These are phyloP conservation scores for Corella eumyota DNA, from an alignment of 23 tunicate species.

Conservation along the genomic window DNA sequence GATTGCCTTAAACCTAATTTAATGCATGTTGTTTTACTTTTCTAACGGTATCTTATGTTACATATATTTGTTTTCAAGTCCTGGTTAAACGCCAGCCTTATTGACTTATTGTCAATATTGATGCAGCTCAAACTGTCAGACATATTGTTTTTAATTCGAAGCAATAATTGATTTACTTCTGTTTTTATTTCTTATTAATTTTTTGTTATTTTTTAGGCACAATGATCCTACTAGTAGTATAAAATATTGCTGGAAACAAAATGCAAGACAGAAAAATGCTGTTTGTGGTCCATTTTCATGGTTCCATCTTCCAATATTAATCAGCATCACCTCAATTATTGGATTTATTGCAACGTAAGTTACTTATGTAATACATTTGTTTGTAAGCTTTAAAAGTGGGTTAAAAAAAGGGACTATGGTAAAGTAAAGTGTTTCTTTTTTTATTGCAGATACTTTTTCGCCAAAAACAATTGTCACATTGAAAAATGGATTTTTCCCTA, in stretches of 20 bases:
- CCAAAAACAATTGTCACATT: slow-evolving; percentile 63
- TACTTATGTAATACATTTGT: too few species aligned
- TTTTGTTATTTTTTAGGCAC: not conserved
- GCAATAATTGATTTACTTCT: too few species aligned
- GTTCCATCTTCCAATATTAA: slow-evolving; percentile 56
- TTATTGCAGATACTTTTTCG: slow-evolving; percentile 39
- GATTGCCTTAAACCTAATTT: too few species aligned
- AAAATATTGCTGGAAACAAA: not conserved
- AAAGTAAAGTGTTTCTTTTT: not conserved
- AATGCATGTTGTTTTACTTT: too few species aligned
- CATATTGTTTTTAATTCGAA: too few species aligned
- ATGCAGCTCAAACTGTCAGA: too few species aligned
- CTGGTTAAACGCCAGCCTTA: too few species aligned
- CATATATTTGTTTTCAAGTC: too few species aligned
- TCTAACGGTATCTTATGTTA: too few species aligned
- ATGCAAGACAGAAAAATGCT: not conserved
- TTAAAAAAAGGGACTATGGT: not conserved
- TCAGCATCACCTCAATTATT: slow-evolving; percentile 33
- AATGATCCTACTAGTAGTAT: not conserved
- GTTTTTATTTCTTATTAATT: too few species aligned
- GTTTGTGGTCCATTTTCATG: slow-evolving; percentile 47
- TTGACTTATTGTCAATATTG: too few species aligned
- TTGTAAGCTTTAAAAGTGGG: too few species aligned
- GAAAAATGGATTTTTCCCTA: slow-evolving; percentile 77
- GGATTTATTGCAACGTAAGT: slow-evolving; percentile 59